Conservation (phyloP, 2,888 invertebrate species). For the Zygaena filipendulae region DNA sequence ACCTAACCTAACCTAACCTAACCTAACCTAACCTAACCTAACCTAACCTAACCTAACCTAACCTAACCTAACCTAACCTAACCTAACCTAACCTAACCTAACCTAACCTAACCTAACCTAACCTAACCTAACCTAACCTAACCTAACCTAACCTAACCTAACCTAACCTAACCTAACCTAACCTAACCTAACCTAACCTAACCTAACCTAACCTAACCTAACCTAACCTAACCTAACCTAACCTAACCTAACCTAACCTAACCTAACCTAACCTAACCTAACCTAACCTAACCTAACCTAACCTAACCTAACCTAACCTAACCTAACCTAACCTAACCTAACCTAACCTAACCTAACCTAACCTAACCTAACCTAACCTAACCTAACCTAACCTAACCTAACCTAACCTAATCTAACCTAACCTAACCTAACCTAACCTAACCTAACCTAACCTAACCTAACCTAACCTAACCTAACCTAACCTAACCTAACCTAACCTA, state of each 20-base stretch:
- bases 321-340: constrained; percentile 4
- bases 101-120: constrained; percentile 10
- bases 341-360: constrained; percentile 7
- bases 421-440: constrained; percentile 15
- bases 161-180: constrained; percentile 9
- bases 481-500: constrained; percentile 15
- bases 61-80: constrained; percentile 8
- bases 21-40: constrained; percentile 9
- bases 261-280: constrained; percentile 19
- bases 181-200: constrained; percentile 14
- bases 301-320: constrained; percentile 8
- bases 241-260: constrained; percentile 16
- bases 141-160: constrained; percentile 8
- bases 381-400: constrained; percentile 8
- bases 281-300: constrained; percentile 16
- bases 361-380: constrained; percentile 10
- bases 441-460: constrained; percentile 10
- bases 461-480: constrained; percentile 13
- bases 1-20: constrained; percentile 7
- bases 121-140: constrained; percentile 8
- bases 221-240: constrained; percentile 17
- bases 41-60: constrained; percentile 11
- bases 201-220: constrained; percentile 18
- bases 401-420: constrained; percentile 13
- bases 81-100: constrained; percentile 11